These are phyloP conservation scores for Meiosimyza platycephala DNA, from an alignment of 2,888 invertebrate genomes.

Conservation along the genomic window DNA sequence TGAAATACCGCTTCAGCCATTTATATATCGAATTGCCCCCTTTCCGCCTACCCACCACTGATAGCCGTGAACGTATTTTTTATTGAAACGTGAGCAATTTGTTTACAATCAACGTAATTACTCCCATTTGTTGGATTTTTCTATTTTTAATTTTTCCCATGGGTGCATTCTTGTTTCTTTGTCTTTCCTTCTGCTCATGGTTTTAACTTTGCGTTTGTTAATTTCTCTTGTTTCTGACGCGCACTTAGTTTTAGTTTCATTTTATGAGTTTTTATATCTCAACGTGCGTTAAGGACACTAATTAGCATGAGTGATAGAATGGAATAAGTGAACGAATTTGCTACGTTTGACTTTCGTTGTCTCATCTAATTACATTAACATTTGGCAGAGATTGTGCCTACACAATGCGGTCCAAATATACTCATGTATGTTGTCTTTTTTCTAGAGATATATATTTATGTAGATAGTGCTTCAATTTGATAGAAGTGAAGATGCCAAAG, in stretches of 20 bases:
- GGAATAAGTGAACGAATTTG: neutral
- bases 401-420: too few relatives aligned
- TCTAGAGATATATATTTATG: too few relatives aligned
- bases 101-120: conserved; percentile 66
- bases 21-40: conserved; percentile 48
- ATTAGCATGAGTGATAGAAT: conserved; percentile 62
- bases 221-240: neutral
- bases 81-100: conserved; percentile 63
- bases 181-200: conserved; percentile 2
- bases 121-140: conserved; percentile 47
- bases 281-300: conserved; percentile 41
- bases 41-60: conserved; percentile 38
- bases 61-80: conserved; percentile 28
- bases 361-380: too few relatives aligned
- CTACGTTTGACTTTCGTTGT: too few relatives aligned
- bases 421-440: too few relatives aligned
- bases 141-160: conserved; percentile 50
- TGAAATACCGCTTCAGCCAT: conserved; percentile 36
- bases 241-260: conserved; percentile 14
- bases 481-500: too few relatives aligned
- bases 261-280: conserved; percentile 18
- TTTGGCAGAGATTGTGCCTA: too few relatives aligned
- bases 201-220: conserved; percentile 31
- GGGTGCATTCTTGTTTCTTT: conserved; percentile 37
- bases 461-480: too few relatives aligned